Evolutionary conservation across 2,888 invertebrate species (phyloP), one percentile per base, ranked within the genome.

Genomic region (Drosophila antonietae): DNA sequence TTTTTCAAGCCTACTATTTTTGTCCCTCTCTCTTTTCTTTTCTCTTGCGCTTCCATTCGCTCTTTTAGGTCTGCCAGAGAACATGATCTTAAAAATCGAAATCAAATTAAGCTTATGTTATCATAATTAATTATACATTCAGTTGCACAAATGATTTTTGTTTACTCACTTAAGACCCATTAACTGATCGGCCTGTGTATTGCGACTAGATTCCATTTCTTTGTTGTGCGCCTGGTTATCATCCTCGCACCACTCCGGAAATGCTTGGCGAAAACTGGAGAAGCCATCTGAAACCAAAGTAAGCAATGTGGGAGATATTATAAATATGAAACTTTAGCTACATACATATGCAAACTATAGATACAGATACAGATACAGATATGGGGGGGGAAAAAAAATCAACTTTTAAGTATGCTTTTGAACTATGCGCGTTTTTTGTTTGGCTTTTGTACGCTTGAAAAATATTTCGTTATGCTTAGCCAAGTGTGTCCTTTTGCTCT

Each of bases 241-340:
- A 92, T 97, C 97, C 92, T 94, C 95, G 93, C 97, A 97, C 97
- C 97, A 97, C 93, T 98, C 98, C 43, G 98, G 98, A 93, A 96
- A 98, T 74, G 95, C 94, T 85, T 96, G 95, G 83, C 95, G 95
- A 93, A 98, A 98, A 91, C 95, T 95, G 75, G 94, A 94, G 92
- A 97, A 97, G 76, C 98, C 98, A 93, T 97, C 98, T 98, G 95
- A 4, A 94, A 94, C 2, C 18, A 88, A 74, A 74, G 23, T 20
- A 2, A 37, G 3, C 33, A 46, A 23, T 23, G 23, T 23, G 23
- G 23, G 23, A 23, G 6, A 60, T n/a, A 49, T 47, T 41, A 67
- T 44, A 51, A 63, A 63, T 67, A 60, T 59, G 76, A 61, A 53
- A 64, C 57, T 52, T 58, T 44, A 76, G 60, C 51, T 59, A 68